Conservation (phyloP, 2,113 vertebrate genomes). For the Pseudorectes ferrugineus region DNA sequence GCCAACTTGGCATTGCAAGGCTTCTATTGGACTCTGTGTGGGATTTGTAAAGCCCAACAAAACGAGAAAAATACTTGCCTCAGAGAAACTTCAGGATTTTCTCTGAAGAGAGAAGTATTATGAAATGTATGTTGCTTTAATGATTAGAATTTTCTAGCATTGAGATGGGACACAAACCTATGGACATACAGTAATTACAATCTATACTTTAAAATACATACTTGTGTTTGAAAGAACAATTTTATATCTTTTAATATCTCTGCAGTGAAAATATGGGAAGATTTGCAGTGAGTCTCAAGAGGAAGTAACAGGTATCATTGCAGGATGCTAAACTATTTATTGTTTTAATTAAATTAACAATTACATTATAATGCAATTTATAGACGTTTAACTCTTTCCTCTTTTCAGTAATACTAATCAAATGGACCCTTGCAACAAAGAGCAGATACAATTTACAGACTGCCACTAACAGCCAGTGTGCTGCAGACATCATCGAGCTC, state of each 20-base stretch:
- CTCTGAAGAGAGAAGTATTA: background rate
- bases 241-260: background rate
- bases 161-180: background rate
- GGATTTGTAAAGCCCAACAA: slow-evolving; percentile 49
- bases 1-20: slow-evolving; percentile 55
- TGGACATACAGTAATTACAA: background rate
- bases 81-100: slow-evolving; percentile 32
- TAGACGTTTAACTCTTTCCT: background rate
- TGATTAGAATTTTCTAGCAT: background rate
- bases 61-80: slow-evolving; percentile 22
- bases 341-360: background rate
- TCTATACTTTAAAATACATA: background rate
- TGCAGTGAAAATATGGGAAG: background rate
- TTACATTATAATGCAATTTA: background rate
- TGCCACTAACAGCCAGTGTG: background rate
- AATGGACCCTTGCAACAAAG: background rate
- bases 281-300: background rate
- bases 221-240: background rate
- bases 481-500: background rate
- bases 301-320: background rate
- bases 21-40: slow-evolving; percentile 40
- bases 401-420: background rate
- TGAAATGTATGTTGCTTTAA: background rate
- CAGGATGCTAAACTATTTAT: background rate
- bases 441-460: background rate